These are phyloP conservation scores for Phrynocephalus vlangalii DNA, from an alignment of 2,797 vertebrate species.

Conservation along the genomic window DNA sequence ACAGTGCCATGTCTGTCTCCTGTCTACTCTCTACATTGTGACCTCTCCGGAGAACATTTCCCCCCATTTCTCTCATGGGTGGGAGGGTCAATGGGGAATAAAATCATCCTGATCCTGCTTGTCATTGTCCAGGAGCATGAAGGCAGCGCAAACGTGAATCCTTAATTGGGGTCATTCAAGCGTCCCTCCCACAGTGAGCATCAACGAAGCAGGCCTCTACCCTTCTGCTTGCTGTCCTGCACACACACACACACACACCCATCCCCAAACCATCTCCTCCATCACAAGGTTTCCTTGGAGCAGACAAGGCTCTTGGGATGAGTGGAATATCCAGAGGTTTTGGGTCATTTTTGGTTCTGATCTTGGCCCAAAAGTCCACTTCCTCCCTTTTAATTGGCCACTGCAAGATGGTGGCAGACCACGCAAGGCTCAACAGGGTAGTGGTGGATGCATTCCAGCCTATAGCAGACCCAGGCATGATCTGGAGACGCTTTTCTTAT, in stretches of 20 bases:
- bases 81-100: slow-evolving; percentile 1
- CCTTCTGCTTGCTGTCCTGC: slow-evolving; percentile 44
- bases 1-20: neutral
- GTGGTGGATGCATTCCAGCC: neutral
- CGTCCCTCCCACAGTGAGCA: too few relatives aligned
- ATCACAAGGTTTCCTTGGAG: neutral
- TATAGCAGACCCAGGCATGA: neutral
- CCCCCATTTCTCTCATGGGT: neutral
- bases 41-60: slow-evolving; percentile 34
- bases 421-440: neutral
- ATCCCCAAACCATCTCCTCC: neutral
- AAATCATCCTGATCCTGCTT: slow-evolving; percentile 21
- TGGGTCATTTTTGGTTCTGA: neutral
- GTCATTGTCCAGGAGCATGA: slow-evolving; percentile 44
- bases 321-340: neutral
- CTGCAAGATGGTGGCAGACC: neutral
- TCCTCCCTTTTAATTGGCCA: neutral
- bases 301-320: neutral
- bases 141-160: slow-evolving; percentile 43
- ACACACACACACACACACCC: too few relatives aligned
- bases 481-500: neutral
- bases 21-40: slow-evolving; percentile 1
- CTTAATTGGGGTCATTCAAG: slow-evolving; percentile 64
- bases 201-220: neutral
- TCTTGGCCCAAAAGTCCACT: too few relatives aligned